Evolutionary conservation across 2,113 vertebrate genomes (phyloP).

Genomic region (Albula glossodonta): DNA sequence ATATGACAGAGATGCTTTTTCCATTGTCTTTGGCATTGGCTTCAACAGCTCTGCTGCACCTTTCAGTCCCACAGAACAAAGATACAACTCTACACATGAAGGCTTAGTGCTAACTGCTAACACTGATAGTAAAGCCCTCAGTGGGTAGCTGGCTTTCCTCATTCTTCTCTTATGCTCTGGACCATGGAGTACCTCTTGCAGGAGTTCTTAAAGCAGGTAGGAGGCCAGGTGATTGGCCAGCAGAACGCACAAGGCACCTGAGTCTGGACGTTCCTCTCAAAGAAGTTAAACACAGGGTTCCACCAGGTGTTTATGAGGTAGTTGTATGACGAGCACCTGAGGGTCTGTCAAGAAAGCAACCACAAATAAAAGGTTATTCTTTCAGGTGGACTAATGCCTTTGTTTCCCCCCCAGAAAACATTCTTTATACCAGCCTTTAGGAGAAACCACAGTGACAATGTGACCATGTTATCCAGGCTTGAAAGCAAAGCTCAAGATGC

Average conservation of each 20-base stretch:
- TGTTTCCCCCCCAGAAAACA: not conserved
- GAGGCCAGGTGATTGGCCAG: slow-evolving; percentile 81
- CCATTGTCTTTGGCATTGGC: not conserved
- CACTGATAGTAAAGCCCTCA: not conserved
- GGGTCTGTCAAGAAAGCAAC: slow-evolving; percentile 62
- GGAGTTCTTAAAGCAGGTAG: slow-evolving; percentile 79
- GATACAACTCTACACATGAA: not conserved
- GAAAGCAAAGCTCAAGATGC: not conserved
- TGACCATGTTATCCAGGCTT: not conserved
- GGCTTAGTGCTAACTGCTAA: not conserved
- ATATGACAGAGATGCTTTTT: not conserved
- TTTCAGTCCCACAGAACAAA: not conserved
- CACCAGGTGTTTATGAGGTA: slow-evolving; percentile 89
- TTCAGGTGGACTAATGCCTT: too few species aligned
- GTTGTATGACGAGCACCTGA: slow-evolving; percentile 81
- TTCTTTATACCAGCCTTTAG: not conserved
- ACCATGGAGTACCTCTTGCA: slow-evolving; percentile 87
- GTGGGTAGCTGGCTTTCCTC: slow-evolving; percentile 16
- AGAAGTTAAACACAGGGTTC: slow-evolving; percentile 87
- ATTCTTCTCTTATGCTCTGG: slow-evolving; percentile 69
- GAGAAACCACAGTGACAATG: not conserved
- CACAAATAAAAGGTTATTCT: not conserved
- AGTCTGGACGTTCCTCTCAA: slow-evolving; percentile 87
- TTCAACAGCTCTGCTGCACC: slow-evolving; percentile 1
- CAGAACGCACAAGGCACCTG: slow-evolving; percentile 83